A percentile compares a stretch with the other conserved stretches of the same genome.
phyloP scores from a whole-genome alignment of 2,113 vertebrate genomes.

The Condylura cristata region DNA sequence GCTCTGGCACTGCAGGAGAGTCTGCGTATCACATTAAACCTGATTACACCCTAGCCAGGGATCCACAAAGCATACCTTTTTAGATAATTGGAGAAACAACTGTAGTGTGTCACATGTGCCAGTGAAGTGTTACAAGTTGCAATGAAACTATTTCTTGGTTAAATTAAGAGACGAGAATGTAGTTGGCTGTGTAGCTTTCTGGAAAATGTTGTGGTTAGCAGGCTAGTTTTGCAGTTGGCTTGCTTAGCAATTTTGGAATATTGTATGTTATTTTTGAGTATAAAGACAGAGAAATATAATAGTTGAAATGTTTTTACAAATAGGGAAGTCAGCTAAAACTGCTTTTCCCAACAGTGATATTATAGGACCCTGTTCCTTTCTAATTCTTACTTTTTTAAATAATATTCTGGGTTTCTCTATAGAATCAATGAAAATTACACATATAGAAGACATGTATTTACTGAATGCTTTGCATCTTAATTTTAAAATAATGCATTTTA shows the following conservation, averaged over 20 bases:
- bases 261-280: conserved; percentile 44
- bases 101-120: neutral
- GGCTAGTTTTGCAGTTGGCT: neutral
- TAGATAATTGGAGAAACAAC: conserved; percentile 44
- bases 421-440: neutral
- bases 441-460: neutral
- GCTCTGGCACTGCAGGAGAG: neutral
- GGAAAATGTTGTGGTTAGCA: conserved; percentile 49
- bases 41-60: neutral
- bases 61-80: neutral
- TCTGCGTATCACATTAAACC: neutral
- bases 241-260: conserved; percentile 7
- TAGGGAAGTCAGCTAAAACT: conserved; percentile 11
- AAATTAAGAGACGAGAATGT: neutral
- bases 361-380: neutral
- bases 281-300: conserved; percentile 22
- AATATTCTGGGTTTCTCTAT: neutral
- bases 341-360: neutral
- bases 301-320: conserved; percentile 33
- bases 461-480: neutral
- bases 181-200: neutral
- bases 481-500: neutral
- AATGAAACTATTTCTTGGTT: conserved; percentile 31
- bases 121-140: conserved; percentile 5
- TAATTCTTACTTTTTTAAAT: neutral